Percentiles rank a stretch among this genome's conserved stretches.
Evolutionary conservation across 2,797 vertebrate genomes (phyloP).

Genomic region (Lerista edwardsae): DNA sequence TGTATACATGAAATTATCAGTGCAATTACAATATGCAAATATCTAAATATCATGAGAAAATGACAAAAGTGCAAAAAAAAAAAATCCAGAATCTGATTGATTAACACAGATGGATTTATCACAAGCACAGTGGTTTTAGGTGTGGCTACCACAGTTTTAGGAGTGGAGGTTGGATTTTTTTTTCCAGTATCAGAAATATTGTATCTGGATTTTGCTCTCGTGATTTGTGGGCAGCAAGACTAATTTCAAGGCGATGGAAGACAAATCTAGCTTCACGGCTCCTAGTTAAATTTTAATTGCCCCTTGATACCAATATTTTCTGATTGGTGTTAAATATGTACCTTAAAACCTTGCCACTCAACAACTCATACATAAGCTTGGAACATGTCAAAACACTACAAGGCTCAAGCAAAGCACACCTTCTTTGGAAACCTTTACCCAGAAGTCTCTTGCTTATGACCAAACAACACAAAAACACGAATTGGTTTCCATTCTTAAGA

Average conservation of each 20-base stretch:
- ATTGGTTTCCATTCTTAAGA: neutral
- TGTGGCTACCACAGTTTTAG: neutral
- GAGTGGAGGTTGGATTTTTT: neutral
- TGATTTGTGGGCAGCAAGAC: neutral
- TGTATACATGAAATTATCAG: neutral
- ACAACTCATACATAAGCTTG: neutral
- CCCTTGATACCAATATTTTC: neutral
- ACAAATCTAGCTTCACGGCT: neutral
- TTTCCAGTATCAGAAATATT: neutral
- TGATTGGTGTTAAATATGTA: neutral
- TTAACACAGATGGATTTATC: neutral
- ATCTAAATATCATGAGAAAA: neutral
- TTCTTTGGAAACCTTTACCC: neutral
- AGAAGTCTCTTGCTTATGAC: neutral
- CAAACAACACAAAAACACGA: neutral
- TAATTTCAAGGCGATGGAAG: neutral
- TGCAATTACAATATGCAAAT: neutral
- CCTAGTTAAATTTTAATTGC: neutral
- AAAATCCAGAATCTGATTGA: neutral
- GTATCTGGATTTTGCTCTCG: neutral
- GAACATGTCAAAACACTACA: neutral
- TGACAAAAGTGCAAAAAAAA: neutral
- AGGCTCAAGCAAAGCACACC: neutral
- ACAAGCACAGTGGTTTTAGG: neutral
- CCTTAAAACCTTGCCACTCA: neutral